Evolutionary conservation across 2,797 vertebrate genomes (phyloP).

Genomic region (Danio kyathit): DNA sequence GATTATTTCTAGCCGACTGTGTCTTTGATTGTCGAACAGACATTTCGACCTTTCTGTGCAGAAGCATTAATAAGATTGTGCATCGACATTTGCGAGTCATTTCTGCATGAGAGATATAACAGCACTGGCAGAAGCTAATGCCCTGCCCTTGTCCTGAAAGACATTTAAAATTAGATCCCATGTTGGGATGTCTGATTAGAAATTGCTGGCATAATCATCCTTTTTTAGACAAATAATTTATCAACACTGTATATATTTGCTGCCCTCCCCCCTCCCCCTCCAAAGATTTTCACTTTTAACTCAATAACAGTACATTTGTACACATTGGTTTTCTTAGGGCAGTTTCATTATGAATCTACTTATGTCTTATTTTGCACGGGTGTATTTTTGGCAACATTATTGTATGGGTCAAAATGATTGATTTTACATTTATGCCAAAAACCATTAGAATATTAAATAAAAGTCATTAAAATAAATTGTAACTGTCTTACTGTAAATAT

Average conservation of each 20-base stretch:
- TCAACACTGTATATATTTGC: conserved; percentile 1
- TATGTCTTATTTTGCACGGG: too few species aligned
- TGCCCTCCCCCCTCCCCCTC: too few species aligned
- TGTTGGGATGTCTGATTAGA: not conserved
- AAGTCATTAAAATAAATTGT: too few species aligned
- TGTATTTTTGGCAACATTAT: too few species aligned
- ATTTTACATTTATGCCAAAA: too few species aligned
- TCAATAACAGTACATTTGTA: not conserved
- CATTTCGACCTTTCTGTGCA: conserved; percentile 26
- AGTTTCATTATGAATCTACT: too few species aligned
- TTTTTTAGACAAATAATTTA: not conserved
- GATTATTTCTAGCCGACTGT: conserved; percentile 34
- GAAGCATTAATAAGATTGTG: conserved; percentile 40
- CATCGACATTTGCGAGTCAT: conserved; percentile 44
- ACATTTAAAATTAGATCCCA: conserved; percentile 14
- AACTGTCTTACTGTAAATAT: too few species aligned
- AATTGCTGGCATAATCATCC: not conserved
- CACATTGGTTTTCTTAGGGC: too few species aligned
- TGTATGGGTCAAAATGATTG: too few species aligned
- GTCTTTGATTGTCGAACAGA: conserved; percentile 30
- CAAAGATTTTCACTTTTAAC: not conserved
- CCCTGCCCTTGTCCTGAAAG: conserved; percentile 19
- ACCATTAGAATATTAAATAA: too few species aligned
- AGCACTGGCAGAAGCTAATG: not conserved
- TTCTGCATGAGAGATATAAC: conserved; percentile 25